phyloP scores from a whole-genome alignment of 2,888 invertebrate species.

The Drosophila pullipes region DNA sequence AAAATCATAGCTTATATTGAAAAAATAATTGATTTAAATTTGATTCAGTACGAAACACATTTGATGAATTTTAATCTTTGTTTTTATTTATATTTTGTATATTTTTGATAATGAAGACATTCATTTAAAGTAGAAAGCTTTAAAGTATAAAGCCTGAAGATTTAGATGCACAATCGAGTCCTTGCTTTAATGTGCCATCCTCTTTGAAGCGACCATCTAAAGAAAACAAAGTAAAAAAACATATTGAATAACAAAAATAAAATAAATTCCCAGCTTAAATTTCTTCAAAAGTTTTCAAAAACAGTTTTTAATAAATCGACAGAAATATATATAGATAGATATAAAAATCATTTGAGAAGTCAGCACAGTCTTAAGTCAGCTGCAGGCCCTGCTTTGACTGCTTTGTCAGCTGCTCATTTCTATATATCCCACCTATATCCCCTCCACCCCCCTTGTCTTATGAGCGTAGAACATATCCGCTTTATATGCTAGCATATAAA shows the following conservation, averaged over 20 bases:
- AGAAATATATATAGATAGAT: not conserved
- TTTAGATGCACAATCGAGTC: not conserved
- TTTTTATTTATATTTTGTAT: not conserved
- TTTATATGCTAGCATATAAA: not conserved
- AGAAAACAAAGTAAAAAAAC: not conserved
- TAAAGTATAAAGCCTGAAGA: not conserved
- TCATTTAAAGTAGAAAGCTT: too few relatives aligned
- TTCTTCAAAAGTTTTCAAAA: not conserved
- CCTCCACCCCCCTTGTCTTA: not conserved
- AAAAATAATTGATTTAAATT: not conserved
- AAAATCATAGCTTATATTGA: not conserved
- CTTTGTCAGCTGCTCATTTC: slow-evolving; percentile 12
- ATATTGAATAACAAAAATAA: not conserved
- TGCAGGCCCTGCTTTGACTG: not conserved
- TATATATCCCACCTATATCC: not conserved
- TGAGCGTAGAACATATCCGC: not conserved
- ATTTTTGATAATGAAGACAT: not conserved
- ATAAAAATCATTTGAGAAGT: not conserved
- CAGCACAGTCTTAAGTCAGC: not conserved
- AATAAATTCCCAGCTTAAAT: not conserved
- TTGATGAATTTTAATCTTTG: not conserved
- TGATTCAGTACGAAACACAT: not conserved
- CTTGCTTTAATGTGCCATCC: not conserved
- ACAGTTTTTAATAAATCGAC: not conserved
- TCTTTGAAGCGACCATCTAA: not conserved